A percentile compares a stretch with the other conserved stretches of the same genome.
Evolutionary conservation across 2,888 invertebrate genomes (phyloP).

Genomic region (Harpagoxenus sublaevis): DNA sequence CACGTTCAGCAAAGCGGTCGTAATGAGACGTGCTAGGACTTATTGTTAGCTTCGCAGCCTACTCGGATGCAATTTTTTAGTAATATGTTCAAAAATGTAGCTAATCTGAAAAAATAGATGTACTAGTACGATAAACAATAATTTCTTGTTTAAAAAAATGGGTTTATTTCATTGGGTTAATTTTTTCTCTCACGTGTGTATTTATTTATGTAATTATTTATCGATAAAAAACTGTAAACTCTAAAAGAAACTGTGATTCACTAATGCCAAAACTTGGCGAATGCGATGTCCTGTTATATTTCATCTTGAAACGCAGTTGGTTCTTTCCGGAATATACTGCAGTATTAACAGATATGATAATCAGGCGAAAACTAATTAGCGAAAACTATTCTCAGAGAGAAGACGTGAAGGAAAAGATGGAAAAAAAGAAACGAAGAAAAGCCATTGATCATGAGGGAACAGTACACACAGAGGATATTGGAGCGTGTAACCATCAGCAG

Average conservation of each 20-base stretch:
- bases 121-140: background rate
- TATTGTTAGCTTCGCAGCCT: background rate
- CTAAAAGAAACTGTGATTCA: background rate
- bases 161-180: background rate
- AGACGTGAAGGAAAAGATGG: background rate
- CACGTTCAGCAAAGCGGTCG: slow-evolving; percentile 28
- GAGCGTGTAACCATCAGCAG: slow-evolving; percentile 63
- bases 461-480: slow-evolving; percentile 68
- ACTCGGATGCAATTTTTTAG: slow-evolving; percentile 2
- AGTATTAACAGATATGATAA: background rate
- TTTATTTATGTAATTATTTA: slow-evolving; percentile 3
- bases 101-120: background rate
- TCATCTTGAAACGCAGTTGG: background rate
- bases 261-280: background rate
- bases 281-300: background rate
- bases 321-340: background rate
- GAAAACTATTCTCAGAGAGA: background rate
- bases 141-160: background rate
- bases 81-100: background rate
- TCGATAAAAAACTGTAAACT: background rate
- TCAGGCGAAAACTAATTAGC: slow-evolving; percentile 30
- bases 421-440: slow-evolving; percentile 34
- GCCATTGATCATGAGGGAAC: slow-evolving; percentile 55
- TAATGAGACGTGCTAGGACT: slow-evolving; percentile 11
- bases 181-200: background rate